These are phyloP conservation scores for Mesaphorura yosii DNA, from an alignment of 1,140 invertebrate species.

Conservation along the genomic window DNA sequence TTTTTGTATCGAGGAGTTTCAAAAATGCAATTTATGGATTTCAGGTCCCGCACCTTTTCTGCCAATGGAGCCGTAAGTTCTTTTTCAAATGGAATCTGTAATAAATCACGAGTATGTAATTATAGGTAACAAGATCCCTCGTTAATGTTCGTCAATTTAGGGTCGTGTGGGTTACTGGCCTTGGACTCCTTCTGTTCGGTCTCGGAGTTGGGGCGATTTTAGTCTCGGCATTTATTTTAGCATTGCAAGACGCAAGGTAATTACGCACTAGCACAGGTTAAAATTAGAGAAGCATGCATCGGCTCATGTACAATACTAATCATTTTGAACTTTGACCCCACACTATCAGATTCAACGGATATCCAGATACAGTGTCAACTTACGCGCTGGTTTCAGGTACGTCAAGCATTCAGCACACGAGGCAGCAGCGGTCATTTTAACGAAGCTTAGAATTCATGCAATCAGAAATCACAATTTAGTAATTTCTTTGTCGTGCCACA, in stretches of 20 bases:
- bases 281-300: too few species aligned
- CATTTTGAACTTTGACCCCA: too few species aligned
- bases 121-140: not conserved
- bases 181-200: constrained; percentile 59
- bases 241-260: constrained; percentile 49
- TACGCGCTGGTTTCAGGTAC: constrained; percentile 72
- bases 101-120: too few species aligned
- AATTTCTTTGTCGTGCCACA: too few species aligned
- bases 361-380: constrained; percentile 66
- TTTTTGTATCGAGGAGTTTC: too few species aligned
- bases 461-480: too few species aligned
- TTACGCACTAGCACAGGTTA: too few species aligned
- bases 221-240: constrained; percentile 66
- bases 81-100: not conserved
- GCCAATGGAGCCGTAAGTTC: constrained; percentile 46
- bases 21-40: too few species aligned
- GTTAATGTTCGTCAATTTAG: not conserved
- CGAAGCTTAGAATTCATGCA: too few species aligned
- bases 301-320: too few species aligned
- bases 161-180: constrained; percentile 48
- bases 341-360: constrained; percentile 49
- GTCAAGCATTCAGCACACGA: too few species aligned
- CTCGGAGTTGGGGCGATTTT: constrained; percentile 66
- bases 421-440: too few species aligned
- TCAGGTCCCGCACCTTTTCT: constrained; percentile 45